Evolutionary conservation across 1,140 invertebrate genomes (phyloP).

Genomic region (Macrobrachium rosenbergii): DNA sequence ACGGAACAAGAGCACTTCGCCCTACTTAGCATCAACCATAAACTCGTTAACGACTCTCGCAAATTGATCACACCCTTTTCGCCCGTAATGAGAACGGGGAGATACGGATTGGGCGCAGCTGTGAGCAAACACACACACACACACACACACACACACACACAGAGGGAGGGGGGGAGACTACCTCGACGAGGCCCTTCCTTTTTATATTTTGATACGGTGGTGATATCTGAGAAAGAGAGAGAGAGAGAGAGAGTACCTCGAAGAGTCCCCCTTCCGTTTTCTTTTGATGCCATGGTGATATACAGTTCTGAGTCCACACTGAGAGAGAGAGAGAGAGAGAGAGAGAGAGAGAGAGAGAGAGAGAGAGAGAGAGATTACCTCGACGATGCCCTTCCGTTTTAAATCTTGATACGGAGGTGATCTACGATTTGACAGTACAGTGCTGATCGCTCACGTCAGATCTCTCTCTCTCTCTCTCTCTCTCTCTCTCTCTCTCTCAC

Average conservation of each 20-base stretch:
- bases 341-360: slow-evolving; percentile 10
- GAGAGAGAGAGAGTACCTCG: background rate
- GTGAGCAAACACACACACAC: background rate
- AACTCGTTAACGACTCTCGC: too few species aligned
- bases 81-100: background rate
- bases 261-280: too few species aligned
- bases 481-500: background rate
- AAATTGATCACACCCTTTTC: too few species aligned
- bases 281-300: background rate
- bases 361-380: slow-evolving; percentile 4
- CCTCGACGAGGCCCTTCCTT: background rate
- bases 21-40: too few species aligned
- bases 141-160: background rate
- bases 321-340: slow-evolving; percentile 17
- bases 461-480: background rate
- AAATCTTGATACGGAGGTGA: background rate
- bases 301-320: background rate
- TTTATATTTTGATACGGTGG: background rate
- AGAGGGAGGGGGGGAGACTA: background rate
- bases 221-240: too few species aligned
- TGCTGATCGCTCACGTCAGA: background rate
- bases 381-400: background rate
- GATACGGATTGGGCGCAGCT: background rate
- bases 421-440: background rate
- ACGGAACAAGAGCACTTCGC: too few species aligned